phyloP scores from a whole-genome alignment of 1,140 invertebrate species.

The Stegodyphus mimosarum region DNA sequence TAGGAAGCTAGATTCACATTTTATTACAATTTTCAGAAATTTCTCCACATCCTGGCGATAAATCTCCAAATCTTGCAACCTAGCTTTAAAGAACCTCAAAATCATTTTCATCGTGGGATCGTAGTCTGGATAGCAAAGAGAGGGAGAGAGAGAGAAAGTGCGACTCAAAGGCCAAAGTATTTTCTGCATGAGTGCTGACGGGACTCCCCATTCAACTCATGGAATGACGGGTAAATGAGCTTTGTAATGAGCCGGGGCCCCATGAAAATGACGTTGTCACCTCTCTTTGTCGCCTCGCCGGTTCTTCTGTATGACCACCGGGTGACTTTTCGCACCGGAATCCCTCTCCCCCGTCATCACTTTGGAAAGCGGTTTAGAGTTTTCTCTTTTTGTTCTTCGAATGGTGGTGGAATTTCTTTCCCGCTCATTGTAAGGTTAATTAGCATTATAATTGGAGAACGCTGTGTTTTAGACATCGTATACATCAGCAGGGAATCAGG shows the following conservation, averaged over 20 bases:
- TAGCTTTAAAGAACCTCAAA: too few species aligned
- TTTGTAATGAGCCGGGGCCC: background rate
- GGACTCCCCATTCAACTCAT: background rate
- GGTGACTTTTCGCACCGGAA: background rate
- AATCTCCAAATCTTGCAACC: too few species aligned
- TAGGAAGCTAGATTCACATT: too few species aligned
- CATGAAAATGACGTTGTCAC: constrained; percentile 7
- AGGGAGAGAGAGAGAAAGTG: too few species aligned
- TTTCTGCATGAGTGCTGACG: constrained; percentile 1
- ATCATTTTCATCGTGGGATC: too few species aligned
- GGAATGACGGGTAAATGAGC: constrained; percentile 16
- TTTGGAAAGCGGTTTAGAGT: background rate
- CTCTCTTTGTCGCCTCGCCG: constrained; percentile 1
- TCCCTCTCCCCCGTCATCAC: background rate
- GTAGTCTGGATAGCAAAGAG: too few species aligned
- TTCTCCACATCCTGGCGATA: too few species aligned
- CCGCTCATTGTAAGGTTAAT: constrained; percentile 8
- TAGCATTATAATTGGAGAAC: constrained; percentile 5
- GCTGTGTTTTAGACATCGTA: too few species aligned
- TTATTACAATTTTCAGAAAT: too few species aligned
- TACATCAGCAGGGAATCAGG: too few species aligned
- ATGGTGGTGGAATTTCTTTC: background rate
- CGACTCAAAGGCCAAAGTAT: constrained; percentile 6
- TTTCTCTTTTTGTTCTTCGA: background rate
- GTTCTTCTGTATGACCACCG: background rate